Evolutionary conservation across 1,140 invertebrate genomes (phyloP).

Genomic region (Bradysia coprophila): DNA sequence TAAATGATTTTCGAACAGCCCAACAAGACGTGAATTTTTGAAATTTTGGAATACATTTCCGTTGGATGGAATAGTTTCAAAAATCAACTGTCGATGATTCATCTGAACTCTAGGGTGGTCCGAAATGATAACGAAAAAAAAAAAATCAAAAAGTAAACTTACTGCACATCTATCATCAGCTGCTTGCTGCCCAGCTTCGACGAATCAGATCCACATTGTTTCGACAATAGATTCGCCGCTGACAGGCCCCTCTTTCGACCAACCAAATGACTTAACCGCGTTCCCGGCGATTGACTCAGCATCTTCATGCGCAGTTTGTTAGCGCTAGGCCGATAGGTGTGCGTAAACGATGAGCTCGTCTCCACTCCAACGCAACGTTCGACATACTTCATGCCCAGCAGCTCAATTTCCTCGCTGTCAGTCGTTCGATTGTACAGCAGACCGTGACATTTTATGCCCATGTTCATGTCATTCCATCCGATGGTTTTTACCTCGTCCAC

Average conservation of each 20-base stretch:
- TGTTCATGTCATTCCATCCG: conserved; percentile 29
- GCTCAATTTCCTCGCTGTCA: conserved; percentile 37
- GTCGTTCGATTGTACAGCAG: conserved; percentile 36
- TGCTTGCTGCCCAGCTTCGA: conserved; percentile 17
- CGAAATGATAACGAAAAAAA: too few species aligned
- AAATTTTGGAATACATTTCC: too few species aligned
- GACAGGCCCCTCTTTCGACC: conserved; percentile 39
- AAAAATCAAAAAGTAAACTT: too few species aligned
- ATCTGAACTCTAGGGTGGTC: too few species aligned
- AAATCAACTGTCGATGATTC: too few species aligned
- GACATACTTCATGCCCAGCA: conserved; percentile 31
- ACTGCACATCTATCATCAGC: conserved; percentile 20
- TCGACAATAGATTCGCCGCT: conserved; percentile 20
- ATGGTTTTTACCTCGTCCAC: conserved; percentile 17
- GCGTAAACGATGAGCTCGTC: conserved; percentile 36
- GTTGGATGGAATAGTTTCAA: too few species aligned
- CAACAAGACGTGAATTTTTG: too few species aligned
- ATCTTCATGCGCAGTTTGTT: conserved; percentile 28
- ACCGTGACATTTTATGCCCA: conserved; percentile 40
- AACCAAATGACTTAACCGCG: conserved; percentile 40
- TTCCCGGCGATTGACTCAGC: conserved; percentile 37
- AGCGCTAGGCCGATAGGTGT: conserved; percentile 28
- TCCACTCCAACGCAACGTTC: conserved; percentile 38
- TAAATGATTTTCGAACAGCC: too few species aligned
- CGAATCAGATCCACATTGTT: conserved; percentile 11